phyloP scores from a whole-genome alignment of 1,140 invertebrate genomes.

The Trinorchestia longiramus region DNA sequence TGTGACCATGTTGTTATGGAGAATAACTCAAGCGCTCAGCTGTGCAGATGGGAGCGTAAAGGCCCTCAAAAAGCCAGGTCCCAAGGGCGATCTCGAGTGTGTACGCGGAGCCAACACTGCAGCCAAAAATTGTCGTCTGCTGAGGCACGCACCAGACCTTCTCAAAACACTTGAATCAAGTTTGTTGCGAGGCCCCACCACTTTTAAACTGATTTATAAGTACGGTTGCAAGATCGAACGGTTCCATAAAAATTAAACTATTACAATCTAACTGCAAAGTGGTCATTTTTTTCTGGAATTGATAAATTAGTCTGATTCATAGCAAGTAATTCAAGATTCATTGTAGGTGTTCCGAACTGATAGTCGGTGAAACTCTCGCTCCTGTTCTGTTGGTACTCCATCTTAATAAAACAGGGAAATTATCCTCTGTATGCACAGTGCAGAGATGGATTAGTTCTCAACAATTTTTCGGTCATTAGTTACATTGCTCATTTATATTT shows the following conservation, averaged over 20 bases:
- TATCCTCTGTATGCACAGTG: neutral
- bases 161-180: slow-evolving; percentile 8
- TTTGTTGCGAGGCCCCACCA: neutral
- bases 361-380: neutral
- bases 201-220: neutral
- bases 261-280: neutral
- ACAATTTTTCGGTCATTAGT: neutral
- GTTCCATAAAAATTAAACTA: neutral
- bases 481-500: neutral
- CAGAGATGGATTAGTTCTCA: neutral
- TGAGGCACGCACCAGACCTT: neutral
- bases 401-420: neutral
- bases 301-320: neutral
- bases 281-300: neutral
- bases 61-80: neutral
- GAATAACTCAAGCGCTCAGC: neutral
- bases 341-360: neutral
- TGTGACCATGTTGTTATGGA: neutral
- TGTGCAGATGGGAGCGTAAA: neutral
- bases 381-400: neutral
- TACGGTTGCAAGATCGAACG: neutral
- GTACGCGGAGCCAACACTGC: neutral
- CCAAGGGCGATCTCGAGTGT: neutral
- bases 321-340: neutral
- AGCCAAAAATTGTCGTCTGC: neutral